Conservation (phyloP, 2,113 vertebrate genomes). For the Oryzias curvinotus region DNA sequence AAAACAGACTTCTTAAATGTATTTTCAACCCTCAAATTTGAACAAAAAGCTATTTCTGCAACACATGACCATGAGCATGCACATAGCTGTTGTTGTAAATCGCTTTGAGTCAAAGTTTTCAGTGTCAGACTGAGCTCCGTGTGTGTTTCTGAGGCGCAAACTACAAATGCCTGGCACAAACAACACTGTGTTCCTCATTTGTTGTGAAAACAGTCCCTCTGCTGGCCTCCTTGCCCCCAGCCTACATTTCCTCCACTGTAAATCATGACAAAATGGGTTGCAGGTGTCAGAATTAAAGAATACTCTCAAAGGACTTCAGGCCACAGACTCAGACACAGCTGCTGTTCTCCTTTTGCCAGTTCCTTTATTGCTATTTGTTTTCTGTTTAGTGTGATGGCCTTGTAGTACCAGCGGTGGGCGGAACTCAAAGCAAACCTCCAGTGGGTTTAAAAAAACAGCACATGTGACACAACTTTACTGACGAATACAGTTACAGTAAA, state of each 20-base stretch:
- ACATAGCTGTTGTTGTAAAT: constrained; percentile 16
- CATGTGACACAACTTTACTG: constrained; percentile 7
- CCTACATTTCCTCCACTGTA: constrained; percentile 86
- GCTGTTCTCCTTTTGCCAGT: constrained; percentile 87
- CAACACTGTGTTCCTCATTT: constrained; percentile 90
- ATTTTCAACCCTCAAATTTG: no score
- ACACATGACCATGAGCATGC: constrained; percentile 7
- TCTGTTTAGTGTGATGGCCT: constrained; percentile 54
- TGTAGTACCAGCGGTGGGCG: constrained; percentile 64
- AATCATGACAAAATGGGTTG: constrained; percentile 98
- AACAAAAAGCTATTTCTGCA: constrained; percentile 14
- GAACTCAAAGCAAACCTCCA: constrained; percentile 75
- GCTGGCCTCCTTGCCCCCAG: constrained; percentile 81
- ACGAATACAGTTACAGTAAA: constrained; percentile 53
- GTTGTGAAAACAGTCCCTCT: constrained; percentile 88
- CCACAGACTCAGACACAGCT: constrained; percentile 86
- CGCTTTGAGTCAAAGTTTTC: constrained; percentile 65
- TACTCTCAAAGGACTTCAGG: constrained; percentile 84
- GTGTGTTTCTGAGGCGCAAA: constrained; percentile 84
- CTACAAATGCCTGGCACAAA: constrained; percentile 87
- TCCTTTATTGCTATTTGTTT: constrained; percentile 80
- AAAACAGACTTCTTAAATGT: no score
- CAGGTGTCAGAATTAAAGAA: constrained; percentile 98
- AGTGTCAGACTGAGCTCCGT: constrained; percentile 75
- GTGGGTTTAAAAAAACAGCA: constrained; percentile 19